Evolutionary conservation across 2,797 vertebrate genomes (phyloP), one percentile per base, ranked within the genome.

Genomic region (Glyptemys insculpta): DNA sequence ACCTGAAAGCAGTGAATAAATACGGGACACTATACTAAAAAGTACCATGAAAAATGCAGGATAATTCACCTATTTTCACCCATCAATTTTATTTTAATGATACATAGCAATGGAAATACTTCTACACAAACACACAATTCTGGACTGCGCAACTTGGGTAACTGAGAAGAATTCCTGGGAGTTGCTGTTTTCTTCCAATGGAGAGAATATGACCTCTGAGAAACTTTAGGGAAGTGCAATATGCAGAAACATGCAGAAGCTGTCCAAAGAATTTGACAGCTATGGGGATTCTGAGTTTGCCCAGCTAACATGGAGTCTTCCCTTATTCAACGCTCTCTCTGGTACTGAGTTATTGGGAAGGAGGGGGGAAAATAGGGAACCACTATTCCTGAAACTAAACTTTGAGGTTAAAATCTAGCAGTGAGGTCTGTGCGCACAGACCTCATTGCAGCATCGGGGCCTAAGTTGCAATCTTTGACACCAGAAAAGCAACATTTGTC

Each of bases 241-340:
- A 89, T 53, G 83, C 29, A 91, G 57, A 65, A 86, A 81, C 86
- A 23, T 52, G 65, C 3, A 85, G 47, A 90, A 56, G 91, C 90
- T 83, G 93, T 90, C 54, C 86, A 56, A 92, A 94, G 90, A 95
- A 96, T 92, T 56, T 88, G 90, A 88, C 79, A 68, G n/a, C 25
- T 86, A 81, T 1, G 2, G 52, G 89, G 91, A 86, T 86, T 87
- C 79, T 56, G 56, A 92, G 90, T 47, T 54, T 44, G 54, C 59
- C 21, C n/a, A 1, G 1, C 31, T 80, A 92, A 90, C 79, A 88
- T 50, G 65, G 79, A 84, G 85, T 76, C 44, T 94, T 81, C 84
- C 84, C 81, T 87, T 79, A 54, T 62, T 96, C 83, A 87, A 72
- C 62, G 31, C 85, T 90, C 89, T 91, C 90, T 79, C 62, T 65